Conservation (phyloP, 2,888 invertebrate genomes). For the Phytoseiulus persimilis region DNA sequence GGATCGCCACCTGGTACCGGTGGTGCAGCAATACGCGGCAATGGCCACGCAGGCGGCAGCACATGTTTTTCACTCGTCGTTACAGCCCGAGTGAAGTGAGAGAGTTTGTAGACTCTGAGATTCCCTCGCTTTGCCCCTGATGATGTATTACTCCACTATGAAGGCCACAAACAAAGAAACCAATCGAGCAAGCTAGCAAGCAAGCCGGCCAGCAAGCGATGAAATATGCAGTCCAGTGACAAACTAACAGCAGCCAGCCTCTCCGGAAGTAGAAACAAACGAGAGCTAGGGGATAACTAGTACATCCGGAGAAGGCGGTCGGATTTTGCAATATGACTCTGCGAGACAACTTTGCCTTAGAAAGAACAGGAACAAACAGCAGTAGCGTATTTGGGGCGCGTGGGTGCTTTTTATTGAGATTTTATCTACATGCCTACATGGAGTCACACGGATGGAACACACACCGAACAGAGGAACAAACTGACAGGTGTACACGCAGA, state of each 20-base stretch:
- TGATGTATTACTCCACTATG: not conserved
- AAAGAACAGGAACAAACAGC: not conserved
- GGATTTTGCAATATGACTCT: not conserved
- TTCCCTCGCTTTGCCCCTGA: not conserved
- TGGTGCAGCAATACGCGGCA: conserved; percentile 33
- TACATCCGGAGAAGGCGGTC: not conserved
- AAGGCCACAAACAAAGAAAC: not conserved
- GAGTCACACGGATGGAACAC: not conserved
- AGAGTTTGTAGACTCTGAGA: not conserved
- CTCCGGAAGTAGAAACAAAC: not conserved
- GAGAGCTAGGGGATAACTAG: not conserved
- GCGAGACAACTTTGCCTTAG: not conserved
- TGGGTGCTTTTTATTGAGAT: not conserved
- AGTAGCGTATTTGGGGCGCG: not conserved
- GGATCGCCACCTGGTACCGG: conserved; percentile 23
- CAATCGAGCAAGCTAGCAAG: not conserved
- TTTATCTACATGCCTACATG: not conserved
- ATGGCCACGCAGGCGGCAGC: conserved; percentile 36
- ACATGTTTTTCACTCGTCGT: conserved; percentile 31
- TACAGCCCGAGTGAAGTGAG: conserved; percentile 24
- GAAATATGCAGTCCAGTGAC: not conserved
- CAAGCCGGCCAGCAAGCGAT: not conserved
- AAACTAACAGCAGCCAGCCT: not conserved
- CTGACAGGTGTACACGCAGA: too few relatives aligned
- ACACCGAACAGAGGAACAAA: not conserved